phyloP scores from a whole-genome alignment of 2,888 invertebrate genomes.

The Cataglyphis cursor region DNA sequence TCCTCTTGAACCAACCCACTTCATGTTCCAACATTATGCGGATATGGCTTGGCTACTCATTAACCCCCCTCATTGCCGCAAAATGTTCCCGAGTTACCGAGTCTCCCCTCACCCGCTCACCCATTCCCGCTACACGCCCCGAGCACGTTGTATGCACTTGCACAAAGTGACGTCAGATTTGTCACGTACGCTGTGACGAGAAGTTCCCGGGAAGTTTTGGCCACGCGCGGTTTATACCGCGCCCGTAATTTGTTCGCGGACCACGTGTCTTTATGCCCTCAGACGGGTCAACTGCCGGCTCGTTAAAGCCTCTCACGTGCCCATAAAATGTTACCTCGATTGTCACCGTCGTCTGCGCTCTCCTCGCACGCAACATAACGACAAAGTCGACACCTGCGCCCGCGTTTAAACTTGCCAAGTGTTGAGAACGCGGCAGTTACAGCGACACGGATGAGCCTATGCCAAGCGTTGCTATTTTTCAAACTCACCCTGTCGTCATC shows the following conservation, averaged over 20 bases:
- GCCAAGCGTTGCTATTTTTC: background rate
- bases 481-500: background rate
- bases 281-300: constrained; percentile 71
- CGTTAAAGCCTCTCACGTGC: constrained; percentile 68
- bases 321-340: constrained; percentile 63
- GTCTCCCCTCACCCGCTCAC: background rate
- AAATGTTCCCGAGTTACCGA: constrained; percentile 63
- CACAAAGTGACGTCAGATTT: constrained; percentile 70
- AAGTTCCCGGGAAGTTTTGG: constrained; percentile 70
- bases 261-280: constrained; percentile 68
- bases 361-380: constrained; percentile 31
- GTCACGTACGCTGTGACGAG: constrained; percentile 70
- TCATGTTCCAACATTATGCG: constrained; percentile 44
- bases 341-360: constrained; percentile 39
- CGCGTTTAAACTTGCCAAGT: constrained; percentile 27
- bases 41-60: constrained; percentile 62
- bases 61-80: constrained; percentile 62
- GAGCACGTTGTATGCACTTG: constrained; percentile 52
- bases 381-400: constrained; percentile 58
- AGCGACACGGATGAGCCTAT: background rate
- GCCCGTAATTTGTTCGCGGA: constrained; percentile 67
- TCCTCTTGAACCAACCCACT: background rate
- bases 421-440: constrained; percentile 34
- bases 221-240: constrained; percentile 65
- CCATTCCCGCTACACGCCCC: constrained; percentile 9